Evolutionary conservation across 1,140 invertebrate genomes (phyloP), one percentile per base, ranked within the genome.

Genomic region (Neoseiulus cucumeris): DNA sequence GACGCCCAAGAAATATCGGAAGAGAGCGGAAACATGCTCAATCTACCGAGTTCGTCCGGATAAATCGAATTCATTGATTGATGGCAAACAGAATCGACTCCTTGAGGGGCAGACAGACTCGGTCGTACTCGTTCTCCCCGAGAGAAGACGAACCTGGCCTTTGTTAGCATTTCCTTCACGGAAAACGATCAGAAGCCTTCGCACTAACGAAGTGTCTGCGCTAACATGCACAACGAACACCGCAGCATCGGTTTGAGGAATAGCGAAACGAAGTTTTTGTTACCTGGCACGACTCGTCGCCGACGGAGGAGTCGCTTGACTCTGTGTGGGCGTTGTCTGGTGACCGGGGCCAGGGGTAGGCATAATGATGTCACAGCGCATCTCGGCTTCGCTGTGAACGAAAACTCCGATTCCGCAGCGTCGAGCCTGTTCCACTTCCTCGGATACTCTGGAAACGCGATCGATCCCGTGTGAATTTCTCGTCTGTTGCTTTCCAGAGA

Each of bases 331-430:
- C 22, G 51, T 59, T 20, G 51, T 59, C 22, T 59, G 51, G 6
- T 25, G 14, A 33, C 17, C 25, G 12, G 51, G 51, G 12, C 22
- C 51, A 2, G 51, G 51, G 25, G 51, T 59, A 17, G 51, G 51
- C 51, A 59, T 59, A 14, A 59, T 33, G 33, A 59, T 33, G 25
- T 59, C 51, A 33, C 51, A 59, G 33, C 51, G 51, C 51, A 59
- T 59, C 51, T 59, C 51, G 17, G 51, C 14, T 25, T 59, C 51
- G 51, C 51, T 59, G 22, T 59, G 51, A 5, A 59, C 51, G 51
- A 59, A 59, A 29, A 59, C 51, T 2, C 51, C 51, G 14, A 59
- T 59, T 17, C 51, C 51, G 22, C 51, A 59, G 25, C 51, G 51
- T 18, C 51, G 51, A 17, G 51, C 51, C 51, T 59, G 51, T 9